These are phyloP conservation scores for Caenorhabditis drosophilae DNA, from an alignment of 2,888 invertebrate genomes.

Conservation along the genomic window DNA sequence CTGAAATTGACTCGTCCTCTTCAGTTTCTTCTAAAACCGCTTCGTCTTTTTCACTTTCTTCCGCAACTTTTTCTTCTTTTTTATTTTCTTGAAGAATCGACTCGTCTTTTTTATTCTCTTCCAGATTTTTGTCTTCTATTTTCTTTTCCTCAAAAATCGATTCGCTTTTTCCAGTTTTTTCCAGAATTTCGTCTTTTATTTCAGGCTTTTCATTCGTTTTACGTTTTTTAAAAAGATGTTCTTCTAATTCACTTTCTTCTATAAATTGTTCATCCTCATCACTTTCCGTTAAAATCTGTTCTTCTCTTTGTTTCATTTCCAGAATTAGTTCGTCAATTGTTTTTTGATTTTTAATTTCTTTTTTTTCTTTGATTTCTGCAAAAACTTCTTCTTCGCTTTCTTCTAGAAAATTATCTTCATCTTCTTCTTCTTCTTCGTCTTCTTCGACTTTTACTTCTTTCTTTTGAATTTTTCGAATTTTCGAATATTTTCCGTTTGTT, in stretches of 20 bases:
- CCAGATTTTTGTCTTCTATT: background rate
- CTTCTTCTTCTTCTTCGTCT: background rate
- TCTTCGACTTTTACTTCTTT: background rate
- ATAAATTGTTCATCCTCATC: background rate
- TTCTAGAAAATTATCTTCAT: conserved; percentile 2
- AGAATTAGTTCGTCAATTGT: background rate
- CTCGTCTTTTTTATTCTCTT: conserved; percentile 4
- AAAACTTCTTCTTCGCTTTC: background rate
- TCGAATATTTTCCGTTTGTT: background rate
- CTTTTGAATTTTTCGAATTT: background rate
- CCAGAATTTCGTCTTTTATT: background rate
- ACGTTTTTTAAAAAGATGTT: background rate
- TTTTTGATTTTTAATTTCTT: background rate
- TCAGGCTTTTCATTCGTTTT: background rate
- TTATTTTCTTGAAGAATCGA: background rate
- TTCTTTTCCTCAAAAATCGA: background rate
- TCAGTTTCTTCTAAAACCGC: conserved; percentile 1
- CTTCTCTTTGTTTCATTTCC: background rate
- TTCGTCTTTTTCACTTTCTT: conserved; percentile 5
- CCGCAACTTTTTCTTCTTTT: conserved; percentile 5
- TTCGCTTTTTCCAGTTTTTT: background rate
- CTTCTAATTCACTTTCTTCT: background rate
- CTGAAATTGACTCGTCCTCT: conserved; percentile 6
- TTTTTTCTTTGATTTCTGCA: background rate
- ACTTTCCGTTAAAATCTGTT: background rate